phyloP scores from a whole-genome alignment of 2,113 vertebrate species.

The Podilymbus podiceps region DNA sequence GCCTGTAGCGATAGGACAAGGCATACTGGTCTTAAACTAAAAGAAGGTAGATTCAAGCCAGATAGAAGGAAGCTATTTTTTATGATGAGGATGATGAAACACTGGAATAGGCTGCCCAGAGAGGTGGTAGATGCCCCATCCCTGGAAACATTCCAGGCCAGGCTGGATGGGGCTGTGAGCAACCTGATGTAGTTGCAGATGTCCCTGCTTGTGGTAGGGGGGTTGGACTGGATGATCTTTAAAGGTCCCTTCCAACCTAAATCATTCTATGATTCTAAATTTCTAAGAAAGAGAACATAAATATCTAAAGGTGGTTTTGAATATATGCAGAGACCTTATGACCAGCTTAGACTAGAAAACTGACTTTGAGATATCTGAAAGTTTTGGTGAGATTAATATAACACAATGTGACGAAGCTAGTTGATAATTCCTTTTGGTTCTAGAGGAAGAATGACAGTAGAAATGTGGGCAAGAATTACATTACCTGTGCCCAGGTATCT shows the following conservation, averaged over 20 bases:
- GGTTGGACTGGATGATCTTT: background rate
- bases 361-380: background rate
- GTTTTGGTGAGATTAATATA: background rate
- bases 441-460: background rate
- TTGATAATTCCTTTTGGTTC: background rate
- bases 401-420: background rate
- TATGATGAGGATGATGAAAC: background rate
- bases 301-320: background rate
- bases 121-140: background rate
- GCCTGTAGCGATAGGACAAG: background rate
- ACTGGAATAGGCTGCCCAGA: background rate
- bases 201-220: background rate
- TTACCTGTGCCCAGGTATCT: background rate
- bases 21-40: background rate
- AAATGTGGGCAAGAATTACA: background rate
- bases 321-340: background rate
- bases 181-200: background rate
- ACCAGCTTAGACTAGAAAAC: background rate
- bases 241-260: background rate
- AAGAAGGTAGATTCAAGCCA: background rate
- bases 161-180: background rate
- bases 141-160: background rate
- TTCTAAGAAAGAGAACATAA: background rate
- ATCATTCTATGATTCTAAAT: background rate
- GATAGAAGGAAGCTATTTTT: background rate